Base-by-base conservation (phyloP, 2,797 vertebrate species). In the Myotis vivesi region DNA sequence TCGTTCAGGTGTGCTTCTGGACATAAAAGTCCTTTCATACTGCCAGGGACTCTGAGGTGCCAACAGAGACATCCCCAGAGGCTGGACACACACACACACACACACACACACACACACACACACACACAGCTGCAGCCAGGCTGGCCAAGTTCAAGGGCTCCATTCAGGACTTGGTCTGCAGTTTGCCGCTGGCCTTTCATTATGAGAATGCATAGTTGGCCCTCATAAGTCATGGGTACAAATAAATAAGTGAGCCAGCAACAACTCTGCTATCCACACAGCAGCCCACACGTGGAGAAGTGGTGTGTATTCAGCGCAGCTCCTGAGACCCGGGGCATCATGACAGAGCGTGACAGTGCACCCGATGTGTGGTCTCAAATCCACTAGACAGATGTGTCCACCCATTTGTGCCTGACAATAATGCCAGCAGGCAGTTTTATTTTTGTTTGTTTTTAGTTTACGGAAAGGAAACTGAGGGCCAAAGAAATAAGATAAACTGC, bases 321-420 rank as follows among this genome's bases (percentile, higher is more conserved):
- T 71, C 25, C 86, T 44, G 17, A 57, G 9, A 8, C 1, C 9
- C 20, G 6, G 44, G 33, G 51, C 33, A 17, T 57, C 15, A 0
- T 25, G 23, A 38, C 0, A 1, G 55, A 33, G 19, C 3, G 5
- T 49, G 2, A 1, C 0, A 0, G 33, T 8, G 2, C 7, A 2
- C 5, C 1, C 0, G 2, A 6, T 1, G 2, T 8, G 6, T 7
- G n/a, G 66, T n/a, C 22, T 49, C 36, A 41, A 4, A 30, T 41
- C 0, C 0, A 8, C 7, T 1, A 6, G 30, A 33, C 16, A 36
- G 33, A 12, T 11, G 6, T 3, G 10, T 9, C 22, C 11, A 0
- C 15, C 8, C 30, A 44, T 15, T 13, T 72, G 69, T 4, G 3
- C 16, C 4, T 59, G 2, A 28, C 30, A 8, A 6, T 1, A 3